Base-by-base conservation (phyloP, 2,113 vertebrate species). In the Elachura formosa region DNA sequence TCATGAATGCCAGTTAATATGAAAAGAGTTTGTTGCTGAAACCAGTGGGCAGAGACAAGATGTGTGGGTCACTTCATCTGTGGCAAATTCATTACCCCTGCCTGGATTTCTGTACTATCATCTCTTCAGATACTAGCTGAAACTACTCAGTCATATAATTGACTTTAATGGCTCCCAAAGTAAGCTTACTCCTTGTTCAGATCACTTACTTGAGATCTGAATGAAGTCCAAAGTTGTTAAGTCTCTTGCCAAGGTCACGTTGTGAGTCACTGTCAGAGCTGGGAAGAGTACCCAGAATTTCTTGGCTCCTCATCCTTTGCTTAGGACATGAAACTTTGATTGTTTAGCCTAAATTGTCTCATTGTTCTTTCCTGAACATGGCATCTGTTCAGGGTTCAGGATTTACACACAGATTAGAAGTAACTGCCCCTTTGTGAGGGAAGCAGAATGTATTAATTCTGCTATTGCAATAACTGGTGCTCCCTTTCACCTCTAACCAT, bases 191-290 rank as follows among this genome's bases (percentile, higher is more conserved):
- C 66, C 49, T 74, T 63, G 56, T 90, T 93, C 87, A 88, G 93
- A 93, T 82, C 69, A 76, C 74, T 92, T 89, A 71, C 48, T 94
- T 87, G 23, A 94, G 78, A 85, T 87, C 78, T 94, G 93, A 94
- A 91, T 2, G 6, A 81, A 61, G 48, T 89, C 84, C 91, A 95
- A 89, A 63, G 89, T 28, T 89, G 62, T 91, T 77, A 96, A 88
- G 38, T 54, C 38, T 85, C 40, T 79, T 96, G 82, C 93, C 95
- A 95, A 95, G 89, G 93, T 90, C 91, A 91, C 0, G 0, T 91
- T 76, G 71, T 95, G 94, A 96, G 71, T 91, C 87, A 80, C 43
- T 91, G 63, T 96, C 75, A 83, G 67, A 83, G 43, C 75, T 89
- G 81, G 89, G 77, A 91, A 90, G 72, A 93, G 63, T 86, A 93